These are phyloP conservation scores for Tenthredo amoena DNA, from an alignment of 2,888 invertebrate genomes.

Conservation along the genomic window DNA sequence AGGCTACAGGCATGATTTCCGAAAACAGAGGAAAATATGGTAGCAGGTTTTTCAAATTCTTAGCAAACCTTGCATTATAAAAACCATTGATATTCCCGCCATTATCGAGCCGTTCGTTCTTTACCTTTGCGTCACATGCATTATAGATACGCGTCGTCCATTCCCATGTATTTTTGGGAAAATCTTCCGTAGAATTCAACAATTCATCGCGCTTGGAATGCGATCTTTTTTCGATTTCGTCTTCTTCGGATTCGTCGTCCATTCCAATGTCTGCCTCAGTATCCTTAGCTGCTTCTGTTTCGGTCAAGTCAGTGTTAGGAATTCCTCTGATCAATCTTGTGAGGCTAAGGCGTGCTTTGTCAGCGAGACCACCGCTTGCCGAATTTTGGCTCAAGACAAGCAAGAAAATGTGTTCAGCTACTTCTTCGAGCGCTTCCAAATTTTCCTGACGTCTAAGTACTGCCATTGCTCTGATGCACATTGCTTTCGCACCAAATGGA, in stretches of 20 bases:
- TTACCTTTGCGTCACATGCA: background rate
- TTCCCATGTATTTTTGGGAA: slow-evolving; percentile 7
- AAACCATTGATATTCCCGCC: slow-evolving; percentile 49
- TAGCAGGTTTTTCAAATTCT: slow-evolving; percentile 52
- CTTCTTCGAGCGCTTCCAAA: background rate
- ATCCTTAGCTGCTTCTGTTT: background rate
- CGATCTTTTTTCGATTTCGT: too few species aligned
- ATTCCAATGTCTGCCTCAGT: slow-evolving; percentile 27
- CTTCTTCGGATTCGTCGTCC: slow-evolving; percentile 35
- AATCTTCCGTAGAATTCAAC: slow-evolving; percentile 1
- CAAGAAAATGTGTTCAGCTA: slow-evolving; percentile 6
- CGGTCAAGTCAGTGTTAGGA: background rate
- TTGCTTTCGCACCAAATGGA: slow-evolving; percentile 9
- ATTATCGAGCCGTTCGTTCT: background rate
- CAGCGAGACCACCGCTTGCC: background rate
- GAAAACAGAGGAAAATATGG: slow-evolving; percentile 53
- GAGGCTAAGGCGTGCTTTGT: background rate
- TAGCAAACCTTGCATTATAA: slow-evolving; percentile 40
- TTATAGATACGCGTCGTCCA: slow-evolving; percentile 13
- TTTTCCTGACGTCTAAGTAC: slow-evolving; percentile 14
- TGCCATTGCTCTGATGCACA: background rate
- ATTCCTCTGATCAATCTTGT: slow-evolving; percentile 9
- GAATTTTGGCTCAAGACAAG: slow-evolving; percentile 31
- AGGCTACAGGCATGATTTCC: too few species aligned
- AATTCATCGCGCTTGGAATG: background rate